Conservation (phyloP, 2,113 vertebrate genomes). For the Morone chrysops region DNA sequence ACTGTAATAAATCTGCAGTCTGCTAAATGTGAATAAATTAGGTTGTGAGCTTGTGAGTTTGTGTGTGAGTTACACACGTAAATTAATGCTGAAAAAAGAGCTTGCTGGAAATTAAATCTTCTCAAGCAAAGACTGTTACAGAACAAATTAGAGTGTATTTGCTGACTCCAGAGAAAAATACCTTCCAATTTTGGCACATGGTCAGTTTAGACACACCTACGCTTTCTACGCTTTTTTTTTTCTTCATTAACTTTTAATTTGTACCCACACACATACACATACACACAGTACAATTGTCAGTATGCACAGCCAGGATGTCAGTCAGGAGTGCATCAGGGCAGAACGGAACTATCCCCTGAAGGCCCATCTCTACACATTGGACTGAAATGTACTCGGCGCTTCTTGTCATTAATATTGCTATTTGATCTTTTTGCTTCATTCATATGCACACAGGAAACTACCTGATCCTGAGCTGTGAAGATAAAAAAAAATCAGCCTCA, state of each 20-base stretch:
- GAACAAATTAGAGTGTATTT: conserved; percentile 4
- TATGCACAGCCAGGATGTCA: conserved; percentile 31
- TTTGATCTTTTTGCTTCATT: conserved; percentile 67
- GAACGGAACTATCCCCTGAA: conserved; percentile 50
- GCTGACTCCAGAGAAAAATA: conserved; percentile 11
- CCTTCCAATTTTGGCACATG: neutral
- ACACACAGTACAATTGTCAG: conserved; percentile 12
- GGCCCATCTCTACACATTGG: conserved; percentile 18
- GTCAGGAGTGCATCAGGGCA: conserved; percentile 43
- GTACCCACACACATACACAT: neutral
- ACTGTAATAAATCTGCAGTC: neutral
- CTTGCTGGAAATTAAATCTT: neutral
- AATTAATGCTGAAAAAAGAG: neutral
- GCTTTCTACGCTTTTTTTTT: conserved; percentile 3
- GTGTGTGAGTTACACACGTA: too few species aligned
- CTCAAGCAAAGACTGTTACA: conserved; percentile 6
- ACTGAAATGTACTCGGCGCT: conserved; percentile 36
- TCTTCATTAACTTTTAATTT: conserved; percentile 10
- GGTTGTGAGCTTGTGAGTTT: neutral
- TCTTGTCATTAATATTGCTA: conserved; percentile 70
- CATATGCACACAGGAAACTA: conserved; percentile 28
- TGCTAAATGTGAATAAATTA: neutral
- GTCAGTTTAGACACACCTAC: neutral
- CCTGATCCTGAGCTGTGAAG: conserved; percentile 21
- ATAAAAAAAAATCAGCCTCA: conserved; percentile 38